These are phyloP conservation scores for Odontamblyopus lacepedii DNA, from an alignment of 2,797 vertebrate genomes.

Conservation along the genomic window DNA sequence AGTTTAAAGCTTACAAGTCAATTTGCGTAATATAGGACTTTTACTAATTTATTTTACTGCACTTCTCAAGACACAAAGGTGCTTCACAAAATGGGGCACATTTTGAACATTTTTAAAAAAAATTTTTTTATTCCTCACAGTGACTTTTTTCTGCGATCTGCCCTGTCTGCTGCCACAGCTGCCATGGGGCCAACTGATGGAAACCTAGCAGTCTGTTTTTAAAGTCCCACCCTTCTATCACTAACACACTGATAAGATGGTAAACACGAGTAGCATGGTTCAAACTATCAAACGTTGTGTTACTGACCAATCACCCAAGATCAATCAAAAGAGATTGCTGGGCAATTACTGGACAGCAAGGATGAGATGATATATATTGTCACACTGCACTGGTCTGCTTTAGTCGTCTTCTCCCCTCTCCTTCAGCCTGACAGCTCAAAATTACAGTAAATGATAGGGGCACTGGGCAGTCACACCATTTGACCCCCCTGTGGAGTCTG, in stretches of 20 bases:
- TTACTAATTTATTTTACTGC: neutral
- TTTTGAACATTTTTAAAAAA: neutral
- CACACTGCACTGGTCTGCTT: neutral
- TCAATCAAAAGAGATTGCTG: neutral
- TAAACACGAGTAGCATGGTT: neutral
- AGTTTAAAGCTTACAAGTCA: too few species aligned
- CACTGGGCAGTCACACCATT: slow-evolving; percentile 83
- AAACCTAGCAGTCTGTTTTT: neutral
- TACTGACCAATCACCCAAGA: neutral
- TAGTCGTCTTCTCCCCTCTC: slow-evolving; percentile 87
- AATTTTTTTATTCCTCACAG: too few species aligned
- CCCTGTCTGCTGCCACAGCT: neutral
- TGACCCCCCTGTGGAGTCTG: slow-evolving; percentile 80
- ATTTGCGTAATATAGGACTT: too few species aligned
- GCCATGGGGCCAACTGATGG: neutral
- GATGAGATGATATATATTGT: neutral
- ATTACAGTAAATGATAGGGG: slow-evolving; percentile 90
- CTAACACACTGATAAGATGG: too few species aligned
- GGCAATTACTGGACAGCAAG: neutral
- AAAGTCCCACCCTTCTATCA: too few species aligned
- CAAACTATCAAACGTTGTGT: neutral
- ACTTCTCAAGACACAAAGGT: neutral
- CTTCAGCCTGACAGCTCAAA: slow-evolving; percentile 85
- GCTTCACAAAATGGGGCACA: neutral
- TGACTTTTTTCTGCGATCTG: neutral